Base-by-base conservation (phyloP, 2,888 invertebrate species). In the Stenotaenia linearis region DNA sequence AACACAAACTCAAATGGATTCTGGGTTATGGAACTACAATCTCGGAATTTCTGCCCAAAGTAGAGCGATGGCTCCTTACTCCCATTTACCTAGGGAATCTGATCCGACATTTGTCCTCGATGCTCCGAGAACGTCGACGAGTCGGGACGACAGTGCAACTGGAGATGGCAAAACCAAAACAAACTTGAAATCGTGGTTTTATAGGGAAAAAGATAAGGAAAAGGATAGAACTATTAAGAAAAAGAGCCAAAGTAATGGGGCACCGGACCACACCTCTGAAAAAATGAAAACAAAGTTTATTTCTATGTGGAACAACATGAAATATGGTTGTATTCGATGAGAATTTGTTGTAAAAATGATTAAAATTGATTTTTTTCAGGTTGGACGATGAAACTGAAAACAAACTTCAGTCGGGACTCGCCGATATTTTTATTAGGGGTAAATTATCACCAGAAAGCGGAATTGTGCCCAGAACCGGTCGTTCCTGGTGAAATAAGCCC, bases 231-330 rank as follows among this genome's bases (percentile, higher is more conserved):
- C 32, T 32, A 32, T 45, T 12, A 69, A 69, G 69, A 69, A 69
- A 28, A 69, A 69, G 0, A 10, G 15, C 0, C 69, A 69, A 12
- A 69, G 12, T 12, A 69, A 69, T 25, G 69, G 69, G 15, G 28
- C 69, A 28, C 23, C 3, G 4, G 69, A 69, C 25, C 69, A 80
- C 6, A n/a, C 79, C 10, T 32, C 40, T 15, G 81, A 81, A n/a
- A 79, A 78, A 76, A 91, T 95, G 82, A 95, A 95, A 86, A 92
- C 93, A 30, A 91, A 92, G 82, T 86, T 96, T 78, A 87, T 94
- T 84, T 93, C 94, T 56, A 93, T 95, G 90, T 95, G 95, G 95
- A 95, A 95, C 86, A 95, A 95, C 87, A 91, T 96, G 80, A 95
- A 94, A 88, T 95, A 94, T 87, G 95, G 92, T 88, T 1, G 12